Evolutionary conservation across 2,113 vertebrate species (phyloP).

Genomic region (Lichenostomus cassidix): DNA sequence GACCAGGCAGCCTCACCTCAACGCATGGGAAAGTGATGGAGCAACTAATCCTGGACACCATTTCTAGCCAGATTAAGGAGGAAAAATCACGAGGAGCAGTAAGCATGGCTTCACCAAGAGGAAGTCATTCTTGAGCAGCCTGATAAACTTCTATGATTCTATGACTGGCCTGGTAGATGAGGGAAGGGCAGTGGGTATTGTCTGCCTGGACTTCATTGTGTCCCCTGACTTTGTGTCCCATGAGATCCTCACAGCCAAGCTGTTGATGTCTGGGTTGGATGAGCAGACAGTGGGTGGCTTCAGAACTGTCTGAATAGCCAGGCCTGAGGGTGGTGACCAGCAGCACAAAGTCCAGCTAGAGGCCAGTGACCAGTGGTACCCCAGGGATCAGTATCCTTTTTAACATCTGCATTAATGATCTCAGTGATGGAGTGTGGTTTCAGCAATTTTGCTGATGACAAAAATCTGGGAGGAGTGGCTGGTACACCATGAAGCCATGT

Average conservation of each 20-base stretch:
- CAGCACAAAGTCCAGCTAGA: neutral
- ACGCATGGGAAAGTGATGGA: neutral
- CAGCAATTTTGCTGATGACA: neutral
- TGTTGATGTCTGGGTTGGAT: neutral
- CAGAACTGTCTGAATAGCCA: neutral
- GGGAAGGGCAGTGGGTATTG: neutral
- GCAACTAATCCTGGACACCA: neutral
- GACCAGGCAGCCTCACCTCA: neutral
- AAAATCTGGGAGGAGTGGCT: neutral
- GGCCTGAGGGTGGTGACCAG: neutral
- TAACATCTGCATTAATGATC: neutral
- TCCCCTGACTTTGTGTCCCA: neutral
- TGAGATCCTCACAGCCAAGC: neutral
- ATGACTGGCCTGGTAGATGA: neutral
- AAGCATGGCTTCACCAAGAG: neutral
- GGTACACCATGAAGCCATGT: neutral
- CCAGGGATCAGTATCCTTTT: neutral
- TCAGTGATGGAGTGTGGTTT: fast-evolving
- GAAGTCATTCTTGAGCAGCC: neutral
- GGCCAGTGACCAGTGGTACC: neutral
- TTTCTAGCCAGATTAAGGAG: neutral
- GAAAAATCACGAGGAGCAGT: neutral
- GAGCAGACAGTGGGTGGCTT: neutral
- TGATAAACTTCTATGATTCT: neutral
- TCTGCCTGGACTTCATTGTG: neutral